phyloP scores from a whole-genome alignment of 1,140 invertebrate species.

The Drosophila persimilis region DNA sequence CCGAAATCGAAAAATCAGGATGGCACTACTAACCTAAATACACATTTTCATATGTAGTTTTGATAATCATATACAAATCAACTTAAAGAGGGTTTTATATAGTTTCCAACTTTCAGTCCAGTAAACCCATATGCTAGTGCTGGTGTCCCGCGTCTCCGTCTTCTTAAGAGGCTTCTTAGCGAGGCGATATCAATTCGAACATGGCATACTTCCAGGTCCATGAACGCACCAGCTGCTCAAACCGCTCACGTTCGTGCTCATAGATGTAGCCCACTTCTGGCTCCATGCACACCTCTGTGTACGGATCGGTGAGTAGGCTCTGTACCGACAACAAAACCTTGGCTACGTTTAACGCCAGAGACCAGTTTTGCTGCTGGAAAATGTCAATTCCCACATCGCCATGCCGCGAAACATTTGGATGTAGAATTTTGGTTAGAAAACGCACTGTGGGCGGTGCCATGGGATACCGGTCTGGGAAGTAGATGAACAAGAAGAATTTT shows the following conservation, averaged over 20 bases:
- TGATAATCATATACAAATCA: conserved; percentile 13
- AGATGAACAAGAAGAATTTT: conserved; percentile 95
- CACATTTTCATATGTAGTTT: conserved; percentile 46
- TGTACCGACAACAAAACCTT: conserved; percentile 96
- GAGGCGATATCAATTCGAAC: conserved; percentile 88
- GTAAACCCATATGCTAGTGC: conserved; percentile 7
- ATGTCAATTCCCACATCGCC: conserved; percentile 98
- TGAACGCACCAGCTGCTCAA: conserved; percentile 91
- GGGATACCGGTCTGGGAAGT: conserved; percentile 92
- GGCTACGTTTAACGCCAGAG: conserved; percentile 94
- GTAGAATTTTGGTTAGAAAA: conserved; percentile 95
- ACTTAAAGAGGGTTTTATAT: conserved; percentile 44
- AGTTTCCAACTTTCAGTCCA: conserved; percentile 74
- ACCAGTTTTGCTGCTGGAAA: conserved; percentile 98
- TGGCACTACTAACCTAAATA: conserved; percentile 74
- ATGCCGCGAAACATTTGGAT: conserved; percentile 97
- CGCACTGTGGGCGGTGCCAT: conserved; percentile 94
- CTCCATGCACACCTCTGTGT: conserved; percentile 95
- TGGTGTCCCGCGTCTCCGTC: neutral
- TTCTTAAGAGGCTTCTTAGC: conserved; percentile 7
- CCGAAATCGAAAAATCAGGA: conserved; percentile 37
- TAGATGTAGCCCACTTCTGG: conserved; percentile 93
- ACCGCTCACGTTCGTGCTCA: conserved; percentile 88
- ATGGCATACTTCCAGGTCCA: conserved; percentile 98
- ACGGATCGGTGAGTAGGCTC: conserved; percentile 96